Evolutionary conservation across 2,797 vertebrate genomes (phyloP).

Genomic region (Anguilla obscura): DNA sequence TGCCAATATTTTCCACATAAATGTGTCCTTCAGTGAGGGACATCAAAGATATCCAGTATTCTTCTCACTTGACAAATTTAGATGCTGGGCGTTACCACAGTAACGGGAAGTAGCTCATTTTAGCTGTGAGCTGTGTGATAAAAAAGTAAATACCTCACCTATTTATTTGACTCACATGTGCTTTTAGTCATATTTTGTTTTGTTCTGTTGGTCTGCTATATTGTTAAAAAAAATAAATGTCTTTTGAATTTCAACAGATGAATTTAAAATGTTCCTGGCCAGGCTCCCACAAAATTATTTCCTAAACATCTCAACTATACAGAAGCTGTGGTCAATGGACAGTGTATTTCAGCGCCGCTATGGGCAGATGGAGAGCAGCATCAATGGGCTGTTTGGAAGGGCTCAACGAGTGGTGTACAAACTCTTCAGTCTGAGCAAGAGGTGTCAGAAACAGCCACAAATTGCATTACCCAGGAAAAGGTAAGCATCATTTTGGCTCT

Average conservation of each 20-base stretch:
- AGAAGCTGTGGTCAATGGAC: constrained; percentile 92
- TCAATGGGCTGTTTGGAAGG: constrained; percentile 84
- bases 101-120: not conserved
- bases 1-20: constrained; percentile 55
- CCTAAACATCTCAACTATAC: constrained; percentile 87
- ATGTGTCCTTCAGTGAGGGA: constrained; percentile 60
- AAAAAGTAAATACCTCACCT: not conserved
- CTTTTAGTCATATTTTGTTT: constrained; percentile 11
- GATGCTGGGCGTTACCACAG: constrained; percentile 30
- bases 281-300: constrained; percentile 90
- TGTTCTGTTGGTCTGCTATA: constrained; percentile 6
- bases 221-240: not conserved
- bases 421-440: constrained; percentile 94
- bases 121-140: not conserved
- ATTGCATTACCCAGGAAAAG: constrained; percentile 85
- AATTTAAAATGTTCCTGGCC: constrained; percentile 91
- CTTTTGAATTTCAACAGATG: constrained; percentile 74
- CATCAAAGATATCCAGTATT: constrained; percentile 41
- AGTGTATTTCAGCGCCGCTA: constrained; percentile 88
- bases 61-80: constrained; percentile 49
- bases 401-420: constrained; percentile 91
- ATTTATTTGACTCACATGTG: not conserved
- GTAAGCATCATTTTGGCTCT: constrained; percentile 67
- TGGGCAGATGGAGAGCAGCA: constrained; percentile 88
- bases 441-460: constrained; percentile 89